Base-by-base conservation (phyloP, 2,888 invertebrate genomes). In the Lasioglossum villosulum region DNA sequence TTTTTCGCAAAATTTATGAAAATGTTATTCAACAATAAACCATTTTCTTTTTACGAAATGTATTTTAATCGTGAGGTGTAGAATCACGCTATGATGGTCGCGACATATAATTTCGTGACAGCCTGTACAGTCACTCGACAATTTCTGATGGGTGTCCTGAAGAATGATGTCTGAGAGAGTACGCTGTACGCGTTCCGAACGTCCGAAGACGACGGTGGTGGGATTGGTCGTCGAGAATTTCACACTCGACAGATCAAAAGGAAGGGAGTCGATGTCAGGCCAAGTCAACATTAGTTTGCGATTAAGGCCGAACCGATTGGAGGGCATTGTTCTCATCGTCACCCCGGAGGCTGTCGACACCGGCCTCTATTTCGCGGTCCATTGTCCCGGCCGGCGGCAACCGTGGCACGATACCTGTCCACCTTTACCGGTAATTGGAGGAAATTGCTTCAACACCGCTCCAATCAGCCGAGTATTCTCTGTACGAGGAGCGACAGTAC, bases 361-460 rank as follows among this genome's bases (percentile, higher is more conserved):
- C 85, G 83, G 86, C 84, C 86, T 89, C 88, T 83, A 88, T 92
- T 91, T 90, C 77, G 88, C 88, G 88, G 80, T 82, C 92, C 80
- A 93, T 94, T 93, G 91, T 93, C 76, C 75, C 80, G 70, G 23
- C 68, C 76, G 84, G 81, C 86, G 80, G 48, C 63, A 10, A 74
- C 86, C 82, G 81, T 84, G 48, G 80, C 82, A 78, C 86, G 86
- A 90, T 88, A 90, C 87, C 88, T 85, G 90, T 89, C 92, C 88
- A 91, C 88, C 90, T 89, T 89, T 88, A 82, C 79, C 89, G 90
- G 89, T 94, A 94, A 94, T 94, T 92, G 91, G 90, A 89, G 92
- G 93, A 94, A 94, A 94, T 94, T 94, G 93, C 92, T 90, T 89
- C 88, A 91, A 92, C 91, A 89, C 87, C 83, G 87, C 89, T 89